Base-by-base conservation (phyloP, 2,888 invertebrate genomes). In the Limnephilus marmoratus region DNA sequence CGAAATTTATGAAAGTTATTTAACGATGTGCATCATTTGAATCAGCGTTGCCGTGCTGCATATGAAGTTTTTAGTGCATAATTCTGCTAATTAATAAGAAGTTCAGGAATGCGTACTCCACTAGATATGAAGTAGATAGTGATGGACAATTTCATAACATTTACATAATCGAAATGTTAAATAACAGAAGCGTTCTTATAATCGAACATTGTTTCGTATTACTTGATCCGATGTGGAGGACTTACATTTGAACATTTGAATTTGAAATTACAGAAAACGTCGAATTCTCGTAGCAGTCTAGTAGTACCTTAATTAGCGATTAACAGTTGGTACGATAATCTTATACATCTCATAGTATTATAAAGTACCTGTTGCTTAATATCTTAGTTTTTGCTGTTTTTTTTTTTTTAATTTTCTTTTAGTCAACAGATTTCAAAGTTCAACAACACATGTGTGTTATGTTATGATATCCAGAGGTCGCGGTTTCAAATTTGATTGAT, bases 1-100 rank as follows among this genome's bases (percentile, higher is more conserved):
- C 68, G 68, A 68, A 68, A n/a, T 68, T 68, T 68, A 68, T 68
- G 68, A 68, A 68, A 68, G 68, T 68, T 68, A 68, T 68, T 68
- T 68, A 68, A 68, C 68, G 68, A 68, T 68, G n/a, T 68, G 68
- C 68, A 68, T 68, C 68, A 68, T 68, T 68, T 68, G n/a, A 49
- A n/a, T n/a, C 24, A 31, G 9, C 45, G 45, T 24, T 86, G 29
- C 86, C 29, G 68, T 15, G 86, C 49, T 24, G 49, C 12, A n/a
- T 86, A 29, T 41, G n/a, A n/a, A n/a, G 18, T 68, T 24, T 68
- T 68, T 68, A 24, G 24, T n/a, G 68, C 68, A 68, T 68, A 68
- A 68, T 68, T 68, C n/a, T 68, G 24, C 68, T n/a, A 68, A 68
- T 5, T 68, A 68, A 68, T 24, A n/a, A n/a, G 24, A 68, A 68